phyloP scores from a whole-genome alignment of 2,113 vertebrate genomes.

The Eulemur macaco region DNA sequence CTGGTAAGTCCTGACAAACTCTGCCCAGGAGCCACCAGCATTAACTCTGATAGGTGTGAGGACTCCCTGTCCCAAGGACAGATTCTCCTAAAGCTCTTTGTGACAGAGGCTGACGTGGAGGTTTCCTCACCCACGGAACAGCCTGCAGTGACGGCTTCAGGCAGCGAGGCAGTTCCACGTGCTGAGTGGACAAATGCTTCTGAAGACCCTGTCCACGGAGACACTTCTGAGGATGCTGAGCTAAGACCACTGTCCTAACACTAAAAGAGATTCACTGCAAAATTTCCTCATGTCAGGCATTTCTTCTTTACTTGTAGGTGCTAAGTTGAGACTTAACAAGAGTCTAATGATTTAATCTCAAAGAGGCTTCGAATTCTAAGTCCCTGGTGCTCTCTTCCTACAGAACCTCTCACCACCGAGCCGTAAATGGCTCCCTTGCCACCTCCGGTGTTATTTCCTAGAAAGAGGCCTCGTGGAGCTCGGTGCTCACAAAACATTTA shows the following conservation, averaged over 20 bases:
- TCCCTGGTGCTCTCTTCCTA: accelerated
- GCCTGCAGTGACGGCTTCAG: background rate
- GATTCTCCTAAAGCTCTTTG: accelerated
- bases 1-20: accelerated
- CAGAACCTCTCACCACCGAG: background rate
- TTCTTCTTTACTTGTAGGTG: background rate
- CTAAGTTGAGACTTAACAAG: background rate
- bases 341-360: background rate
- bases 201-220: background rate
- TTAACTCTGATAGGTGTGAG: accelerated
- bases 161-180: accelerated
- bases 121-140: background rate
- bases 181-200: accelerated
- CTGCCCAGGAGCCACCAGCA: accelerated
- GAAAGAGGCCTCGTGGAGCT: background rate
- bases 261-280: background rate
- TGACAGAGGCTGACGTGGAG: background rate
- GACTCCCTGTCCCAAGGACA: background rate
- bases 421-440: background rate
- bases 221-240: background rate
- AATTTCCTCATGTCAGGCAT: accelerated
- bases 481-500: background rate
- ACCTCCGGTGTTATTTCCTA: background rate
- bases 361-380: background rate
- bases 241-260: background rate